These are phyloP conservation scores for Hapalemur alaotrensis DNA, from an alignment of 2,797 vertebrate species.

Conservation along the genomic window DNA sequence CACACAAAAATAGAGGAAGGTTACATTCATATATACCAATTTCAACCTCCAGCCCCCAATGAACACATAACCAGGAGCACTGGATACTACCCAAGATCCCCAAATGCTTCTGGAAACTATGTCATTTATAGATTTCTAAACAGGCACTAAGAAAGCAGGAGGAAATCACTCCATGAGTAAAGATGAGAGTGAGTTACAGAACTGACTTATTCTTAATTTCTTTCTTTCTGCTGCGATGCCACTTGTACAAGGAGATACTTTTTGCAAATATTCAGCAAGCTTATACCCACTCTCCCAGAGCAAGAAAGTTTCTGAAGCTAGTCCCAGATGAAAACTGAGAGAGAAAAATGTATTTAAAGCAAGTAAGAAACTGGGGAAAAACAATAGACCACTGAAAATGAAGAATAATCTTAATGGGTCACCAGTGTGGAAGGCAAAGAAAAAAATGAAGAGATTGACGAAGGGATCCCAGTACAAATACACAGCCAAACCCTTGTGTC, in stretches of 20 bases:
- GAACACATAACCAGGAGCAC: neutral
- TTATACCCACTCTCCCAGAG: conserved; percentile 55
- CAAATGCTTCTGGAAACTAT: neutral
- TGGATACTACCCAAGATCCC: neutral
- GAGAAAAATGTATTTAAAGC: conserved; percentile 39
- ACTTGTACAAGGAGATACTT: conserved; percentile 78
- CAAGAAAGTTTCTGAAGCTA: conserved; percentile 52
- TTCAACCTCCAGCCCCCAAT: neutral
- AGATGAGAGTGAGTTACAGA: conserved; percentile 73
- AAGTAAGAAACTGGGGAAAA: neutral
- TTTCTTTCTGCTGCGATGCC: conserved; percentile 71
- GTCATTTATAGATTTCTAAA: conserved; percentile 18
- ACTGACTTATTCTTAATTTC: conserved; percentile 72
- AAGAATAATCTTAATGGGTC: neutral
- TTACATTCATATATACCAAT: neutral
- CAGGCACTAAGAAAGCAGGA: conserved; percentile 37
- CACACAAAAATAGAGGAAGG: conserved; percentile 15
- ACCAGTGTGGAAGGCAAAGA: neutral
- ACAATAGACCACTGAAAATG: conserved; percentile 24
- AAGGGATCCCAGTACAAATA: neutral
- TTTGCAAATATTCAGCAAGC: conserved; percentile 80
- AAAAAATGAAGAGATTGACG: neutral
- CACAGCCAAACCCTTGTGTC: neutral
- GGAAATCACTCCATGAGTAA: conserved; percentile 57
- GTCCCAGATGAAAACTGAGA: conserved; percentile 49